Evolutionary conservation across 1,140 invertebrate species (phyloP), one percentile per base, ranked within the genome.

Genomic region (Drosophila murphyi): DNA sequence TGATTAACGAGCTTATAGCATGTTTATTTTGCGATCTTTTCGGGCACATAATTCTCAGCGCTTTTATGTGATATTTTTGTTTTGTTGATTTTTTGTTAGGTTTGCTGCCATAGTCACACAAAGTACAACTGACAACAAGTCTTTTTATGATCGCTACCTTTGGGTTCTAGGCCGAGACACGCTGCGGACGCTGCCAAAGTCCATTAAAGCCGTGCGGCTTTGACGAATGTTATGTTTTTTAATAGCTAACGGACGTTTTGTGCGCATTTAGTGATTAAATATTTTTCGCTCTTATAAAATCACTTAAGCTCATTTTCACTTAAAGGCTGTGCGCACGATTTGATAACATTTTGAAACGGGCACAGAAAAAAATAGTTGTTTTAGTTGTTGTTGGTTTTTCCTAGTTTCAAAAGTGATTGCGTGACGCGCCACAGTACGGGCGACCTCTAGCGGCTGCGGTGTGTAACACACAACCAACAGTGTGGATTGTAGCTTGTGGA

Each of bases 1-100:
- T 88, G 83, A 88, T 88, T 88, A 88, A 88, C 83, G 85, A 80
- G 80, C 85, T 88, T 88, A 89, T 88, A 82, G 80, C 83, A 88
- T 88, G 83, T 89, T 88, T 80, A 80, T 72, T 89, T 69, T 48
- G 70, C 50, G 55, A 60, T 60, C 50, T 63, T 59, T 70, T 72
- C 65, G 68, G 54, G 31, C 68, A 72, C 47, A 71, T 63, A 75
- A 62, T 75, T 75, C 67, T 59, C 52, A 57, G 57, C 32, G 47
- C 29, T 52, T 55, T 59, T 20, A 20, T 48, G 20, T 31, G 37
- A 60, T 57, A n/a, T 59, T 64, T 29, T 54, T 70, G n/a, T 60
- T 72, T 34, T 67, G 20, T 67, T 54, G 20, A 48, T 31, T 56
- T 75, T 65, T 65, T 82, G 74, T 81, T 73, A 78, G 72, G 54